Evolutionary conservation across 2,113 vertebrate species (phyloP).

Genomic region (Indri indri): DNA sequence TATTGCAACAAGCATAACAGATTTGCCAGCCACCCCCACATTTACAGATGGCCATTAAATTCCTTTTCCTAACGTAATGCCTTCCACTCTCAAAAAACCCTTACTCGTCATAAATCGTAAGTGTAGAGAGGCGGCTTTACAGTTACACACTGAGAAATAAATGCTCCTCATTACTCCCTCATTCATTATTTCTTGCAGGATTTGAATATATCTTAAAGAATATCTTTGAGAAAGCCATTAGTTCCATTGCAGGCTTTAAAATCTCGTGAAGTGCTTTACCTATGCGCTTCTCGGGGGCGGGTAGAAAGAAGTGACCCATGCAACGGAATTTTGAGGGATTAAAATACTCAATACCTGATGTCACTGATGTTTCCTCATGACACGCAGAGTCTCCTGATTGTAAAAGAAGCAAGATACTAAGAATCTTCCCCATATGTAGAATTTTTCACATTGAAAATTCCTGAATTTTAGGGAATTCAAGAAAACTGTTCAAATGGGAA

Average conservation of each 20-base stretch:
- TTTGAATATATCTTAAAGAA: slow-evolving; percentile 72
- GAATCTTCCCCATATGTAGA: neutral
- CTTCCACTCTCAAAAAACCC: slow-evolving; percentile 62
- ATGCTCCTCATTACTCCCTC: slow-evolving; percentile 73
- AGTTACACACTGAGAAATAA: slow-evolving; percentile 76
- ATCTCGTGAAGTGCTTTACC: slow-evolving; percentile 16
- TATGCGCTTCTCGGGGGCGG: neutral
- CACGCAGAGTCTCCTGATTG: no score
- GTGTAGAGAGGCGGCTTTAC: slow-evolving; percentile 65
- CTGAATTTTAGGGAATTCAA: neutral
- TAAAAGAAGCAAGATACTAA: neutral
- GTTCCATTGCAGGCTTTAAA: slow-evolving; percentile 28
- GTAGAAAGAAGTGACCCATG: neutral
- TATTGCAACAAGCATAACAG: slow-evolving; percentile 80
- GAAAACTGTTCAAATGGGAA: neutral
- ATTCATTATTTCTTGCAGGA: slow-evolving; percentile 69
- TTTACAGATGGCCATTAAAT: slow-evolving; percentile 84
- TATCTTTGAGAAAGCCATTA: slow-evolving; percentile 67
- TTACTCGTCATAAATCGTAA: slow-evolving; percentile 78
- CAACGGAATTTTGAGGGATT: accelerated
- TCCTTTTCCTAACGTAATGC: slow-evolving; percentile 72
- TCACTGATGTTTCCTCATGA: no score
- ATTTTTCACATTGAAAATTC: neutral
- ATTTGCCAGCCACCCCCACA: slow-evolving; percentile 75
- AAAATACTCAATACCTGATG: accelerated